These are phyloP conservation scores for Brachyalestes nurse DNA, from an alignment of 2,797 vertebrate species.

Conservation along the genomic window DNA sequence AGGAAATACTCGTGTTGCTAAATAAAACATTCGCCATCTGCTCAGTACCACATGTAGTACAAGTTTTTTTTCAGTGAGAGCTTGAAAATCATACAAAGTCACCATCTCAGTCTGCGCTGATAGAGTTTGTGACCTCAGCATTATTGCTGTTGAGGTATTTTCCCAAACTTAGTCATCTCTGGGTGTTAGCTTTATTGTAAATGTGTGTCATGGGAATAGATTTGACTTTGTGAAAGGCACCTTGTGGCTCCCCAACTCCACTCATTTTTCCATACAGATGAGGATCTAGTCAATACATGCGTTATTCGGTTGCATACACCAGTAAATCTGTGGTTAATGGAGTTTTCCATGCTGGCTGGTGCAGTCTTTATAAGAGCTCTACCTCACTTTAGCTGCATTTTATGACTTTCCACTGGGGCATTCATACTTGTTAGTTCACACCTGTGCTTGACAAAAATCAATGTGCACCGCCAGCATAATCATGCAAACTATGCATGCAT, in stretches of 20 bases:
- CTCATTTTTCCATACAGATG: slow-evolving; percentile 38
- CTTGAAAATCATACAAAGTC: not conserved
- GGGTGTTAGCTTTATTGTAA: slow-evolving; percentile 15
- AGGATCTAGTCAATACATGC: slow-evolving; percentile 20
- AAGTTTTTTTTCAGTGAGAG: not conserved
- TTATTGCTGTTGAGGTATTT: slow-evolving; percentile 1
- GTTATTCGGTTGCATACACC: slow-evolving; percentile 34
- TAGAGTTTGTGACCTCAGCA: not conserved
- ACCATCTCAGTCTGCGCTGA: not conserved
- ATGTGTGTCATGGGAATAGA: slow-evolving; percentile 1
- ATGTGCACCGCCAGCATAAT: not conserved
- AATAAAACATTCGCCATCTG: slow-evolving; percentile 30
- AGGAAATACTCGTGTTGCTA: slow-evolving; percentile 10
- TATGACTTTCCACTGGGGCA: not conserved
- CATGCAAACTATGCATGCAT: not conserved
- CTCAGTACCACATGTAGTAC: slow-evolving; percentile 7
- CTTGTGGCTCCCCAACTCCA: not conserved
- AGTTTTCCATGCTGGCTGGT: slow-evolving; percentile 34
- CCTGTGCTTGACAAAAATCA: slow-evolving; percentile 35
- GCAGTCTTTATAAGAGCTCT: slow-evolving; percentile 22
- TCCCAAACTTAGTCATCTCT: not conserved
- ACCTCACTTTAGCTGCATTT: slow-evolving; percentile 21
- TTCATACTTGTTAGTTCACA: slow-evolving; percentile 15
- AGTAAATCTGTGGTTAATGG: slow-evolving; percentile 49
- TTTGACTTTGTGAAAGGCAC: slow-evolving; percentile 23